Base-by-base conservation (phyloP, 2,113 vertebrate genomes). In the Crocuta crocuta region DNA sequence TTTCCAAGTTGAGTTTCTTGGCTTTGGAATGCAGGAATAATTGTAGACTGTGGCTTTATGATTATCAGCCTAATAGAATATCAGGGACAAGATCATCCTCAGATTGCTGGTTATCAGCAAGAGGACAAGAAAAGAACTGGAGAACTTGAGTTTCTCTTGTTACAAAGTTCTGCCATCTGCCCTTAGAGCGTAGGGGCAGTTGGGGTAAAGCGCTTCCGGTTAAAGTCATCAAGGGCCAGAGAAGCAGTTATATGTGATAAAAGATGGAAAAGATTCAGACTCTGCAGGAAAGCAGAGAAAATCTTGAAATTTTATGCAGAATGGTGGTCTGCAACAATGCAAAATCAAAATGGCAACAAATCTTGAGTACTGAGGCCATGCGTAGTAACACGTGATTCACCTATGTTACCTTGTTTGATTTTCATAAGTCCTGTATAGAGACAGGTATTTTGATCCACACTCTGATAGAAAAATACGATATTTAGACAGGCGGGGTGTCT, bases 1-100 rank as follows among this genome's bases (percentile, higher is more conserved):
- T 87, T 95, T 97, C 92, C 84, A 10, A 89, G 92, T 95, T 94
- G 74, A 88, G 90, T 92, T 87, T 95, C 96, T 97, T 97, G 95
- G 97, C 94, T 95, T 81, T 66, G 53, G 76, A 45, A 97, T 91
- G 8, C 24, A 85, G 61, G 19, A 90, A 71, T 97, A 97, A 97
- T 96, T 97, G 84, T 85, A 84, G 81, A 53, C 83, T 74, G 4
- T 88, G 70, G n/a, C 55, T 73, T 95, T 65, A 19, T 33, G 61
- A 91, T 95, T 88, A 86, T 88, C 28, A 65, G 73, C 43, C 71
- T 95, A 9, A 55, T 96, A 1, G 61, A 66, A 94, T 87, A 63
- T 28, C 15, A 84, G n/a, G 91, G 24, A 76, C 53, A 94, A 92
- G 53, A 89, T 84, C 87, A 82, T 35, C 76, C 58, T 81, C 90